phyloP scores from a whole-genome alignment of 1,140 invertebrate species.

The Chlorops oryzae region DNA sequence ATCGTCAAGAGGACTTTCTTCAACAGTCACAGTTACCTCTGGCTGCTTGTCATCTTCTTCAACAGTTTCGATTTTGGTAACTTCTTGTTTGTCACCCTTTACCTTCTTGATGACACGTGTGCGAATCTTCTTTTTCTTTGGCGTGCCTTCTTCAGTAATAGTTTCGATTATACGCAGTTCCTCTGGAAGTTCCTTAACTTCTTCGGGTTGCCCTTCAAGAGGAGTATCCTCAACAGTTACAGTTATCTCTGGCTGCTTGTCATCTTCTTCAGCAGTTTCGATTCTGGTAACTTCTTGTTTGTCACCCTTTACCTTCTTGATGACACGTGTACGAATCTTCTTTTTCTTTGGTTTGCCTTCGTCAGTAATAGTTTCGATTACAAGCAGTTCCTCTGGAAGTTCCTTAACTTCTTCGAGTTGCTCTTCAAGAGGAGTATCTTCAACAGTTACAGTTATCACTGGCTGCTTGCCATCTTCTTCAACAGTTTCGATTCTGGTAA shows the following conservation, averaged over 20 bases:
- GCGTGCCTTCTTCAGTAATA: conserved; percentile 15
- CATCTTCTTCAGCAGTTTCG: conserved; percentile 31
- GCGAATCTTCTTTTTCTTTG: conserved; percentile 20
- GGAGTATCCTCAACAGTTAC: conserved; percentile 18
- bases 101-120: conserved; percentile 14
- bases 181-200: conserved; percentile 14
- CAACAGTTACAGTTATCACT: conserved; percentile 19
- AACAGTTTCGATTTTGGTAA: conserved; percentile 24
- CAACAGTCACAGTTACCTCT: conserved; percentile 25
- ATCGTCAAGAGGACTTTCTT: conserved; percentile 16
- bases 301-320: conserved; percentile 16
- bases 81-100: conserved; percentile 15
- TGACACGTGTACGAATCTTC: conserved; percentile 23
- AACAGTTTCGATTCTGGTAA: conserved; percentile 37
- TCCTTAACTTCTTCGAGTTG: conserved; percentile 14
- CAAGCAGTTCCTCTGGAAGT: conserved; percentile 33
- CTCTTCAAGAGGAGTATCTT: conserved; percentile 13
- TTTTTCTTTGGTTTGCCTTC: conserved; percentile 28
- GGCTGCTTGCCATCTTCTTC: conserved; percentile 35
- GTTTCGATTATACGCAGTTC: conserved; percentile 10
- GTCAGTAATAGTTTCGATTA: conserved; percentile 25
- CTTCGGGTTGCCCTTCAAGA: conserved; percentile 26
- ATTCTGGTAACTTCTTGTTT: conserved; percentile 33
- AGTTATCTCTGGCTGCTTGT: conserved; percentile 26
- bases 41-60: conserved; percentile 30